phyloP scores from a whole-genome alignment of 1,140 invertebrate genomes.

The Cepaea nemoralis region DNA sequence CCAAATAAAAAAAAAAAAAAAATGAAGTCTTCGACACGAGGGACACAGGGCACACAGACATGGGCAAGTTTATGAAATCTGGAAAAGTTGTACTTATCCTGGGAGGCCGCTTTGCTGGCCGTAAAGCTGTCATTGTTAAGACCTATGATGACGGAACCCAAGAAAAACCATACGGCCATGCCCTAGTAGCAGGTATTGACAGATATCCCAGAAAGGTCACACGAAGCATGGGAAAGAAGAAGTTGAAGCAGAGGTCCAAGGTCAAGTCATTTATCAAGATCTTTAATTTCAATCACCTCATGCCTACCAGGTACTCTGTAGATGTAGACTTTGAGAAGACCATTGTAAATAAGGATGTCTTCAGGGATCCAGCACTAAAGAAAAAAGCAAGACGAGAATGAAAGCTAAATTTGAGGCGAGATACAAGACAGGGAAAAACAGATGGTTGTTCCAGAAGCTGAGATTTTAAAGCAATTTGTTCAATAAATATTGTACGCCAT shows the following conservation, averaged over 20 bases:
- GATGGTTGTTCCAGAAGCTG: too few relatives aligned
- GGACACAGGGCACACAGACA: too few relatives aligned
- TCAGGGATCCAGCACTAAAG: neutral
- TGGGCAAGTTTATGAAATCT: conserved; percentile 62
- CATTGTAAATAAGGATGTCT: too few relatives aligned
- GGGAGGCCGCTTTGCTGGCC: conserved; percentile 95
- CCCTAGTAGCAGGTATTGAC: conserved; percentile 96
- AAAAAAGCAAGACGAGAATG: neutral
- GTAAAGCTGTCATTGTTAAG: conserved; percentile 96
- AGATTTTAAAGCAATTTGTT: too few relatives aligned
- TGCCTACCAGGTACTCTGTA: too few relatives aligned
- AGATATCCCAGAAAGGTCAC: conserved; percentile 96
- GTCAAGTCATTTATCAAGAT: conserved; percentile 77
- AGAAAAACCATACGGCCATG: conserved; percentile 96
- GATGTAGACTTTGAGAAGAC: too few relatives aligned
- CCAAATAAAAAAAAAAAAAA: too few relatives aligned
- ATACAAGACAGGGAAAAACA: neutral
- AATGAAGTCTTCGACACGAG: too few relatives aligned
- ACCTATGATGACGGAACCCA: conserved; percentile 96
- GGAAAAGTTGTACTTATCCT: conserved; percentile 98
- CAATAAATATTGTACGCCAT: too few relatives aligned
- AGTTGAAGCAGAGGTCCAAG: too few relatives aligned
- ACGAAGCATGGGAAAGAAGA: conserved; percentile 96
- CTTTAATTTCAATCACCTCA: too few relatives aligned
- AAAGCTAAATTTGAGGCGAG: neutral